Percentiles rank a stretch among this genome's conserved stretches.
These are phyloP conservation scores for Megalurothrips usitatus DNA, from an alignment of 2,888 invertebrate genomes.

Conservation along the genomic window DNA sequence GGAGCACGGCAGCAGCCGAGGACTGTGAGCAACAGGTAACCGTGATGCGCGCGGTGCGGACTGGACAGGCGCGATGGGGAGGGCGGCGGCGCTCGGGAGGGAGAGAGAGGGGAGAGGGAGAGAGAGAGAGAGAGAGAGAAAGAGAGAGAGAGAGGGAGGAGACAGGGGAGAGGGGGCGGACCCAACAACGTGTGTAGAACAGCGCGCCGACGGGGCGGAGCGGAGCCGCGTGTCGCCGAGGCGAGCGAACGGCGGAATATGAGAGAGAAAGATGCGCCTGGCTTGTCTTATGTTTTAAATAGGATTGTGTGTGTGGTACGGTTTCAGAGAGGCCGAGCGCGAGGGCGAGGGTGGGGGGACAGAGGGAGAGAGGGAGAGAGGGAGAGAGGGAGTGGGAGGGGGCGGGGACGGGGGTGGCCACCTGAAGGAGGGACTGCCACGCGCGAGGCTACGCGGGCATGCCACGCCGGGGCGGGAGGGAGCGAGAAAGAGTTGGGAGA, in stretches of 20 bases:
- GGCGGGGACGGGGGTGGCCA: constrained; percentile 11
- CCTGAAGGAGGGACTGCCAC: background rate
- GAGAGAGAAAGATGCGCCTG: constrained; percentile 25
- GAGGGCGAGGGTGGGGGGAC: background rate
- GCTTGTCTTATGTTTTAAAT: constrained; percentile 27
- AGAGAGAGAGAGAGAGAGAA: too few relatives aligned
- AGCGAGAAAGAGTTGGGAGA: too few relatives aligned
- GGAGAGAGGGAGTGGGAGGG: background rate
- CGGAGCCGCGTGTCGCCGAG: background rate
- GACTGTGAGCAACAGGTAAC: too few relatives aligned
- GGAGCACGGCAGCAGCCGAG: too few relatives aligned
- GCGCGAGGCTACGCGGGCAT: background rate
- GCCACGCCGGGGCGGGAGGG: background rate
- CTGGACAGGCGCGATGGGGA: too few relatives aligned
- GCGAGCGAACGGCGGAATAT: background rate
- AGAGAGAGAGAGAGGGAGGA: background rate
- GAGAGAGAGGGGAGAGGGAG: too few relatives aligned
- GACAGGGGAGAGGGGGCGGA: background rate
- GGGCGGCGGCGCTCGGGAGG: too few relatives aligned
- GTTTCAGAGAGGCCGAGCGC: constrained; percentile 13
- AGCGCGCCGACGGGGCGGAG: background rate
- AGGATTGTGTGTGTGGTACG: constrained; percentile 26
- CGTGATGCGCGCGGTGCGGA: too few relatives aligned
- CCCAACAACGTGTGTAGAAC: background rate
- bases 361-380: background rate